Conservation (phyloP, 2,797 vertebrate genomes). For the Cirrhinus mrigala region DNA sequence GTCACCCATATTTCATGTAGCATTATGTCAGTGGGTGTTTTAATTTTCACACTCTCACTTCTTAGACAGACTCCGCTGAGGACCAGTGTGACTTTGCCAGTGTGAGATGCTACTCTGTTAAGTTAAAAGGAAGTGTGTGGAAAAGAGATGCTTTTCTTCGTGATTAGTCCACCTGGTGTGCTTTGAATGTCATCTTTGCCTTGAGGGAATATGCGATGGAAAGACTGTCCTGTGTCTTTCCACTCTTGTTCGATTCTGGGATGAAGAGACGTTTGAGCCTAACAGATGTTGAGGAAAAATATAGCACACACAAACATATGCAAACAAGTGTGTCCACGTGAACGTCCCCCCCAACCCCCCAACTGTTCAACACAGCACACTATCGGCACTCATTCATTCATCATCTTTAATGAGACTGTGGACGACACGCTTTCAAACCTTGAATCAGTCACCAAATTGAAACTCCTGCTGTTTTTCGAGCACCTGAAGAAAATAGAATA, state of each 20-base stretch:
- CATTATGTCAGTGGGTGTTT: slow-evolving; percentile 12
- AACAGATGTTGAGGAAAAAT: slow-evolving; percentile 13
- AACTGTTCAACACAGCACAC: neutral
- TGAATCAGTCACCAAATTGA: neutral
- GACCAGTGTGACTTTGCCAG: slow-evolving; percentile 21
- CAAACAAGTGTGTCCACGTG: slow-evolving; percentile 10
- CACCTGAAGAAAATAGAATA: neutral
- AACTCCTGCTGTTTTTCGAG: neutral
- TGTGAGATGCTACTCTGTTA: neutral
- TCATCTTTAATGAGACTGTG: slow-evolving; percentile 22
- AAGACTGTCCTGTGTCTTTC: slow-evolving; percentile 33
- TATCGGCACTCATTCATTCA: slow-evolving; percentile 19
- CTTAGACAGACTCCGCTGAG: slow-evolving; percentile 1
- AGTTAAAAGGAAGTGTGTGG: slow-evolving; percentile 3
- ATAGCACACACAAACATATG: neutral
- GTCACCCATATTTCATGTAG: slow-evolving; percentile 8
- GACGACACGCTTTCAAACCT: slow-evolving; percentile 15
- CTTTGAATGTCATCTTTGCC: slow-evolving; percentile 29
- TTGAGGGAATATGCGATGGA: slow-evolving; percentile 19
- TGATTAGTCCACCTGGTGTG: neutral
- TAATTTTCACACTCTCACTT: slow-evolving; percentile 18
- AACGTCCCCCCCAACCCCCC: neutral
- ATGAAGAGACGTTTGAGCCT: slow-evolving; percentile 12
- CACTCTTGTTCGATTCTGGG: neutral
- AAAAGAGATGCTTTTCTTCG: neutral